phyloP scores from a whole-genome alignment of 2,797 vertebrate species.

The Acipenser transmontanus region DNA sequence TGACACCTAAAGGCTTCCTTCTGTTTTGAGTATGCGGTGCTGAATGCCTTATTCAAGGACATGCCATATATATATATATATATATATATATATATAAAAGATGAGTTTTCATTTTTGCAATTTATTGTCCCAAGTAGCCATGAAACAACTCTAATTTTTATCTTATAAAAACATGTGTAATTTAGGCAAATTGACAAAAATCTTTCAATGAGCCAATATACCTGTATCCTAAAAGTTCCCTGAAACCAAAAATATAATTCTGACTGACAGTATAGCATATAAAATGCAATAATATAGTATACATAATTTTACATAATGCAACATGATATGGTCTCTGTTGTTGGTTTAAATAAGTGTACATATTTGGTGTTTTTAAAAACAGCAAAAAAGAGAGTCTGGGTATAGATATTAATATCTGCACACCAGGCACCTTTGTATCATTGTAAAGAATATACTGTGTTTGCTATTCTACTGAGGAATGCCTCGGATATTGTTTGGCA shows the following conservation, averaged over 20 bases:
- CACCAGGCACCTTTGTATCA: neutral
- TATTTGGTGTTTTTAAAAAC: neutral
- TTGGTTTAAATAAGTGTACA: neutral
- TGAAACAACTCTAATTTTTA: constrained; percentile 94
- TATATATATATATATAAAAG: constrained; percentile 62
- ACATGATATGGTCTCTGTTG: too few relatives aligned
- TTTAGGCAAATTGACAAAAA: constrained; percentile 6
- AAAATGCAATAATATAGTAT: neutral
- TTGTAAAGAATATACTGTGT: neutral
- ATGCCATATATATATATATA: constrained; percentile 50
- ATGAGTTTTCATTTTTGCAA: constrained; percentile 89
- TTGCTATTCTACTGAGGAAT: neutral
- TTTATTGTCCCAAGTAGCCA: constrained; percentile 83
- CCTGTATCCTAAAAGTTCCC: constrained; percentile 39
- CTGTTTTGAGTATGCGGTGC: constrained; percentile 45
- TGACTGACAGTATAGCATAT: constrained; percentile 5
- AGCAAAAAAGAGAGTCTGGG: neutral
- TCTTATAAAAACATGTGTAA: constrained; percentile 42
- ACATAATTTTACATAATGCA: neutral
- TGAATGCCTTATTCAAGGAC: constrained; percentile 82
- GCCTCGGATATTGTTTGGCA: too few relatives aligned
- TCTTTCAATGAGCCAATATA: constrained; percentile 22
- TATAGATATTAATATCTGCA: neutral
- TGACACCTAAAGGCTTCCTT: constrained; percentile 96
- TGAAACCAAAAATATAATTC: constrained; percentile 18